Percentiles rank a stretch among this genome's conserved stretches.
Conservation (phyloP, 2,113 vertebrate genomes). For the Mugil cephalus region DNA sequence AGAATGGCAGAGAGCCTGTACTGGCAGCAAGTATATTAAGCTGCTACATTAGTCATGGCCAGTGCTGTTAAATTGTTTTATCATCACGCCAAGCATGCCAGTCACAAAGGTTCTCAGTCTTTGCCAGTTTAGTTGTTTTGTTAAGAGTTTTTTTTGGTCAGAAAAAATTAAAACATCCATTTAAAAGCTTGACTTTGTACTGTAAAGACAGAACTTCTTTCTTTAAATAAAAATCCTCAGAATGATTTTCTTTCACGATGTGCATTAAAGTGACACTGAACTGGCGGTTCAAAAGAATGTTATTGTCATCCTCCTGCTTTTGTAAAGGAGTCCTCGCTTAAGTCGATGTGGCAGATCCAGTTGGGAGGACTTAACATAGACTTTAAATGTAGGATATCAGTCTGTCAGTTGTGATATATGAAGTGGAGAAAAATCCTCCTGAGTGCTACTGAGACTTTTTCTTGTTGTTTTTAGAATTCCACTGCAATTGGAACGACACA, state of each 20-base stretch:
- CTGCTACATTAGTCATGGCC: constrained; percentile 63
- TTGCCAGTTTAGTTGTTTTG: constrained; percentile 10
- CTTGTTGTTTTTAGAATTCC: constrained; percentile 65
- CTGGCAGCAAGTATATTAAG: constrained; percentile 52
- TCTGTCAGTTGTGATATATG: constrained; percentile 80
- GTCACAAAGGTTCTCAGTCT: constrained; percentile 30
- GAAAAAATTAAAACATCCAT: not conserved
- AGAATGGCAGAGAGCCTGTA: constrained; percentile 47
- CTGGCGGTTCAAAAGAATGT: constrained; percentile 33
- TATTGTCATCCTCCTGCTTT: constrained; percentile 29
- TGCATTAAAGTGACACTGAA: constrained; percentile 9
- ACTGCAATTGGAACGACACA: constrained; percentile 51
- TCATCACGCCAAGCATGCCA: constrained; percentile 53
- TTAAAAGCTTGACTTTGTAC: constrained; percentile 25
- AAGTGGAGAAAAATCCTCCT: constrained; percentile 61
- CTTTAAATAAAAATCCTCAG: not conserved
- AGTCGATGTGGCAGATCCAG: constrained; percentile 72
- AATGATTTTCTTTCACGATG: constrained; percentile 5
- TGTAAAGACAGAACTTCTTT: constrained; percentile 1
- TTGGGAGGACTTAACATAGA: constrained; percentile 74
- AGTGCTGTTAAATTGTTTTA: constrained; percentile 61
- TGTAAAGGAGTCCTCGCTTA: constrained; percentile 68
- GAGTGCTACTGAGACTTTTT: constrained; percentile 65
- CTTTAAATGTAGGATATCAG: constrained; percentile 79
- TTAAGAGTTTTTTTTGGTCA: not conserved